Percentiles rank a stretch among this genome's conserved stretches.
phyloP scores from a whole-genome alignment of 2,113 vertebrate genomes.

The Panurus biarmicus region DNA sequence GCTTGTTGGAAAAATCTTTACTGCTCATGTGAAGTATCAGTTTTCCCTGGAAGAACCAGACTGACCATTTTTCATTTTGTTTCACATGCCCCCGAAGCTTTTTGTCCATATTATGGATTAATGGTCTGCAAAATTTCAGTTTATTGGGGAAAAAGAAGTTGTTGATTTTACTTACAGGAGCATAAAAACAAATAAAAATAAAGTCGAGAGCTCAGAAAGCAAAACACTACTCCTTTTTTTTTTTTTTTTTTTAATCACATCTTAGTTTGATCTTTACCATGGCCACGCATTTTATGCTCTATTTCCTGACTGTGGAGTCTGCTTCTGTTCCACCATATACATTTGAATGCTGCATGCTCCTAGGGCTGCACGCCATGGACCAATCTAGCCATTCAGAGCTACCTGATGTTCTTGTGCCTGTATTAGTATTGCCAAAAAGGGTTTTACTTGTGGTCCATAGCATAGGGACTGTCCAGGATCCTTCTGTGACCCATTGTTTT shows the following conservation, averaged over 20 bases:
- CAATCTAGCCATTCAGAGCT: background rate
- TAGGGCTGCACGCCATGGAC: background rate
- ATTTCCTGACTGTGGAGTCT: background rate
- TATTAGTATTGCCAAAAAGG: background rate
- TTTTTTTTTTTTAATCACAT: background rate
- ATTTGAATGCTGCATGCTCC: background rate
- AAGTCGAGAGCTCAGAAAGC: background rate
- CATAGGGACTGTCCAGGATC: background rate
- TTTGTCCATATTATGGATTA: slow-evolving; percentile 57
- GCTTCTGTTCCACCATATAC: background rate
- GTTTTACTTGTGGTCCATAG: background rate
- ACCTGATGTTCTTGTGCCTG: no score
- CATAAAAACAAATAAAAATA: slow-evolving; percentile 33
- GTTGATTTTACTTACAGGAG: slow-evolving; percentile 51
- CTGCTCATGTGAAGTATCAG: slow-evolving; percentile 32
- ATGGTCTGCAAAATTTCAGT: slow-evolving; percentile 60
- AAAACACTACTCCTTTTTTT: background rate
- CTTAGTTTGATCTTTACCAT: background rate
- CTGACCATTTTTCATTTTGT: slow-evolving; percentile 57
- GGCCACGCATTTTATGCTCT: background rate
- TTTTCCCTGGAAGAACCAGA: slow-evolving; percentile 32
- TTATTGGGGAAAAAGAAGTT: slow-evolving; percentile 50
- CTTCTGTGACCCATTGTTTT: background rate
- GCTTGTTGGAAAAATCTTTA: slow-evolving; percentile 46
- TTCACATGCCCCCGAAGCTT: background rate